Evolutionary conservation across 2,113 vertebrate species (phyloP), one percentile per base, ranked within the genome.

Genomic region (Calidris pygmaea): DNA sequence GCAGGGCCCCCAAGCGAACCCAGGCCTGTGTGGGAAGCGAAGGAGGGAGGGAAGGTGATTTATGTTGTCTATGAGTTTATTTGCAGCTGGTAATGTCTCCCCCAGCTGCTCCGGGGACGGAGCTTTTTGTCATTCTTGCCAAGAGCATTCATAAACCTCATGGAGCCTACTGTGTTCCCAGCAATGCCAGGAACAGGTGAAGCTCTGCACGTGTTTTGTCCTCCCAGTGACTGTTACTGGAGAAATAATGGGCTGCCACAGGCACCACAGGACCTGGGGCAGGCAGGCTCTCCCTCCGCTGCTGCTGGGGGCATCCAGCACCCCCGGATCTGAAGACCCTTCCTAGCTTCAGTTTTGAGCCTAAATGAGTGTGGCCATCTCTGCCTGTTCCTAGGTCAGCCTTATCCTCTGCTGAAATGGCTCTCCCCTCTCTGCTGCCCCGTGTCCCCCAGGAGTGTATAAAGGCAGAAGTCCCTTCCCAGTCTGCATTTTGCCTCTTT

Each of bases 111-210:
- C 30, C 43, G 48, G 53, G 41, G n/a, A 16, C 6, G 32, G 15
- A 80, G 14, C 3, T 66, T 86, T 65, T 34, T 24, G 53, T 74
- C 48, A 24, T 45, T 87, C 53, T 68, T 92, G 77, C 21, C 7
- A 1, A 21, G 53, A 75, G 17, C 2, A 0, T 37, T 81, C 65
- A 50, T 27, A 70, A 81, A 35, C 35, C 48, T 58, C 1, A 0
- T 7, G 73, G 53, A 50, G 29, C 22, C 10, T 29, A 2, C n/a
- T 30, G 43, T 45, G 24, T 68, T 43, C 17, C 14, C 18, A 39
- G 26, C 24, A 71, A 26, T 30, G 58, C 39, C 47, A 48, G 41
- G 47, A 82, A 8, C 23, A 70, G 59, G 32, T 43, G 16, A 78
- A 41, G 20, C 20, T 63, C 30, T 80, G 48, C 37, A 14, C 1